phyloP scores from a whole-genome alignment of 2,888 invertebrate species.

The Coleophora deauratella region DNA sequence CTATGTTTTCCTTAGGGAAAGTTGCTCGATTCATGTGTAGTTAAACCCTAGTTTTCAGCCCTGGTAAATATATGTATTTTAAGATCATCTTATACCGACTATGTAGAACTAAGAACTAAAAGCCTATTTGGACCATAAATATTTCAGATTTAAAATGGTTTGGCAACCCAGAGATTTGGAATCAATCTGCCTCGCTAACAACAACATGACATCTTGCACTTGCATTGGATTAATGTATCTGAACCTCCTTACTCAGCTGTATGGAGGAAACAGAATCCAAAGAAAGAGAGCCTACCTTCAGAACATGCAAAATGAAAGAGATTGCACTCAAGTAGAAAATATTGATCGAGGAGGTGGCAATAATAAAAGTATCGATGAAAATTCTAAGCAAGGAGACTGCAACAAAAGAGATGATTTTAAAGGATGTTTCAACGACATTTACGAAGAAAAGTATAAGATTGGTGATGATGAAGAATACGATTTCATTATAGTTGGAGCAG shows the following conservation, averaged over 20 bases:
- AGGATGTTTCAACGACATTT: background rate
- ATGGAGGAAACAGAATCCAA: slow-evolving; percentile 20
- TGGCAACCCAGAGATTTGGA: slow-evolving; percentile 26
- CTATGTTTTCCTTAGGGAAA: no score
- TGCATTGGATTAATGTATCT: slow-evolving; percentile 38
- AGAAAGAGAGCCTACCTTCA: slow-evolving; percentile 14
- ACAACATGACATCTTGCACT: slow-evolving; percentile 34
- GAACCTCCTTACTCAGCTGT: slow-evolving; percentile 34
- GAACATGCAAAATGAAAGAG: no score
- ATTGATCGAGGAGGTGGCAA: no score
- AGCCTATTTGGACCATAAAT: no score
- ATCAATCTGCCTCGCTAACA: slow-evolving; percentile 25
- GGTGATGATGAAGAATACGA: slow-evolving; percentile 8
- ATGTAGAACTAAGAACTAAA: no score
- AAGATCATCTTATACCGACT: no score
- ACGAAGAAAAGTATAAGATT: background rate
- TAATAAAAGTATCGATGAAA: no score
- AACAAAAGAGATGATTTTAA: slow-evolving; percentile 13
- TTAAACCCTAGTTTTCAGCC: no score
- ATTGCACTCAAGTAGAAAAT: no score
- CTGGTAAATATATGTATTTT: no score
- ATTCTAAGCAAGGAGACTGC: slow-evolving; percentile 15
- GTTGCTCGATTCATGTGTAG: no score
- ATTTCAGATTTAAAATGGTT: slow-evolving; percentile 15
- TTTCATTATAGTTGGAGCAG: slow-evolving; percentile 14